Base-by-base conservation (phyloP, 2,888 invertebrate genomes). In the Selenia dentaria region DNA sequence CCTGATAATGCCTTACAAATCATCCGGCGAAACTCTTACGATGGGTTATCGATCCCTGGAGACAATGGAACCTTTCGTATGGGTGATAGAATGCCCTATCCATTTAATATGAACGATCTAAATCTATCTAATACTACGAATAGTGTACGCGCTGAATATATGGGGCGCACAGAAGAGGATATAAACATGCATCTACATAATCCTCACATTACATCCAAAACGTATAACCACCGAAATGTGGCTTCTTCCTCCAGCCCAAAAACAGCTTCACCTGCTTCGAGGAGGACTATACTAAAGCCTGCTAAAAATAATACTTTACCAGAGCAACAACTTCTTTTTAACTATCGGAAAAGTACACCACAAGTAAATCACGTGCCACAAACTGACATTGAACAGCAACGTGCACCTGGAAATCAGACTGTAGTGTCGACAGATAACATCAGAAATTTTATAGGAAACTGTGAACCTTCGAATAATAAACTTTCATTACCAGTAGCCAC, bases 21-120 rank as follows among this genome's bases (percentile, higher is more conserved):
- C 5, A 26, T 20, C 18, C 34, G 31, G 2, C 29, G 26, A n/a
- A 39, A 40, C n/a, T 39, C 37, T 6, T 33, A 44, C 11, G 37
- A 27, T 13, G 31, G 20, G 11, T 6, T 27, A 3, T 22, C 10
- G 6, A 18, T 11, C 14, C 9, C 24, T 13, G 14, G 14, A 14
- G 34, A 22, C 0, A 13, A 12, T 29, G 11, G 25, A 25, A 2
- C 16, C n/a, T 29, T 24, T 18, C 6, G 11, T 12, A 6, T 6
- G 8, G 8, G 8, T 22, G 2, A 20, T 20, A 6, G 5, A 25
- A 3, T 32, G 26, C n/a, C n/a, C 12, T n/a, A 41, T 28, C 14
- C 11, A 0, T 13, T 4, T 8, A 18, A 28, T 31, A 20, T 37
- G 3, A 26, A 26, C 26, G 20, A 26, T 6, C 18, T 10, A 3